Evolutionary conservation across 2,888 invertebrate genomes (phyloP).

Genomic region (Drosophila melanosoma): DNA sequence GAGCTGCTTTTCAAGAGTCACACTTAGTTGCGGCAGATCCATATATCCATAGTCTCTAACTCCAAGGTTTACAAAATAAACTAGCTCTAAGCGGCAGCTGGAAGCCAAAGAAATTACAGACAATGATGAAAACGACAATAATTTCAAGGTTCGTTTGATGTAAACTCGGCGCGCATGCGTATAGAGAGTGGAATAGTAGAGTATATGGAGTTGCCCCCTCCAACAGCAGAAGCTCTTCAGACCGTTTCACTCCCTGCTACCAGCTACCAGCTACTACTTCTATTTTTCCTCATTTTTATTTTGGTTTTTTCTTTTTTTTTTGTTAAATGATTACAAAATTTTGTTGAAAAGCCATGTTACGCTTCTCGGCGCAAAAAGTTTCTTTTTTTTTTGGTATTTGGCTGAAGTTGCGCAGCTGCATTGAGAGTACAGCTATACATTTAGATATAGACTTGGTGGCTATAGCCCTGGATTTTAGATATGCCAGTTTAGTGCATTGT

Average conservation of each 20-base stretch:
- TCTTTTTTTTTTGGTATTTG: constrained; percentile 64
- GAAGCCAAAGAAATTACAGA: constrained; percentile 59
- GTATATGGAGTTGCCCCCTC: too few species aligned
- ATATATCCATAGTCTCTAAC: constrained; percentile 19
- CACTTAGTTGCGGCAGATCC: constrained; percentile 68
- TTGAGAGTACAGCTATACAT: constrained; percentile 17
- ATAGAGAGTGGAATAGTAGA: constrained; percentile 27
- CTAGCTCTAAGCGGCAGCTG: constrained; percentile 45
- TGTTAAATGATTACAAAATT: constrained; percentile 81
- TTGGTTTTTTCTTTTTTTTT: constrained; percentile 25
- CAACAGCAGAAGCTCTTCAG: constrained; percentile 27
- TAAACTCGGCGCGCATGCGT: constrained; percentile 77
- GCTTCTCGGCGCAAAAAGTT: constrained; percentile 79
- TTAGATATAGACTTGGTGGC: constrained; percentile 12
- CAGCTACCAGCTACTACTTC: constrained; percentile 41
- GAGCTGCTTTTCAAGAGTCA: constrained; percentile 43
- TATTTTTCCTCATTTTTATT: constrained; percentile 25
- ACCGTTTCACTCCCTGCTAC: constrained; percentile 61
- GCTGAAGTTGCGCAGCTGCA: constrained; percentile 72
- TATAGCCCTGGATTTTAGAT: constrained; percentile 27
- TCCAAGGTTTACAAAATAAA: constrained; percentile 26
- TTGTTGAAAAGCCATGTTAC: constrained; percentile 80
- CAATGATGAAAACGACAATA: constrained; percentile 84
- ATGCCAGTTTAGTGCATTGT: constrained; percentile 25
- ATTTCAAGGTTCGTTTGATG: constrained; percentile 84